Conservation (phyloP, 2,113 vertebrate species). For the Triplophysa rosa region DNA sequence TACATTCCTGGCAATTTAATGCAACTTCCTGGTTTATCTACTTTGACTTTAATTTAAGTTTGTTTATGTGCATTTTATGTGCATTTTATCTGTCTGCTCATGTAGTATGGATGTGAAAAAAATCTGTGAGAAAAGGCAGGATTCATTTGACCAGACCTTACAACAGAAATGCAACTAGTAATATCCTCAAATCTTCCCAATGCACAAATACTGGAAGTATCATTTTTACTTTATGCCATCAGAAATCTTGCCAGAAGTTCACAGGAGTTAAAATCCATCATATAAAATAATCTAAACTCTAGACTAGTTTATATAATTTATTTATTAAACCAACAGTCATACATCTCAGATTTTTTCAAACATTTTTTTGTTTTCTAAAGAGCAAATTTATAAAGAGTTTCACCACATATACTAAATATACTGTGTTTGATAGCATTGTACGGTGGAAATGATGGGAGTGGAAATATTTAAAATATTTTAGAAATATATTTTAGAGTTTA, state of each 20-base stretch:
- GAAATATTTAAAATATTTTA: too few species aligned
- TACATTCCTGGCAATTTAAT: constrained; percentile 54
- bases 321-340: neutral
- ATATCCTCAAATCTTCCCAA: constrained; percentile 23
- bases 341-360: too few species aligned
- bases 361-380: too few species aligned
- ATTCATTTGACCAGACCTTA: constrained; percentile 32
- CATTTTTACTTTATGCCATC: constrained; percentile 33
- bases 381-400: too few species aligned
- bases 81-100: constrained; percentile 45
- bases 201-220: constrained; percentile 1
- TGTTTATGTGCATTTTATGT: constrained; percentile 52
- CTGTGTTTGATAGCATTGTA: too few species aligned
- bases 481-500: too few species aligned
- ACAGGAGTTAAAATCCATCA: neutral
- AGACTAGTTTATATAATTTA: neutral
- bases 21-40: constrained; percentile 57
- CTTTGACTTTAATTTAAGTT: constrained; percentile 55
- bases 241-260: neutral
- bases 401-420: too few species aligned
- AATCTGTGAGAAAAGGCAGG: constrained; percentile 41
- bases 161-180: constrained; percentile 31
- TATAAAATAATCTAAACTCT: too few species aligned
- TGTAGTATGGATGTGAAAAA: constrained; percentile 22
- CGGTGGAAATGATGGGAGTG: too few species aligned